Evolutionary conservation across 2,888 invertebrate genomes (phyloP).

Genomic region (Tetragnatha montana): DNA sequence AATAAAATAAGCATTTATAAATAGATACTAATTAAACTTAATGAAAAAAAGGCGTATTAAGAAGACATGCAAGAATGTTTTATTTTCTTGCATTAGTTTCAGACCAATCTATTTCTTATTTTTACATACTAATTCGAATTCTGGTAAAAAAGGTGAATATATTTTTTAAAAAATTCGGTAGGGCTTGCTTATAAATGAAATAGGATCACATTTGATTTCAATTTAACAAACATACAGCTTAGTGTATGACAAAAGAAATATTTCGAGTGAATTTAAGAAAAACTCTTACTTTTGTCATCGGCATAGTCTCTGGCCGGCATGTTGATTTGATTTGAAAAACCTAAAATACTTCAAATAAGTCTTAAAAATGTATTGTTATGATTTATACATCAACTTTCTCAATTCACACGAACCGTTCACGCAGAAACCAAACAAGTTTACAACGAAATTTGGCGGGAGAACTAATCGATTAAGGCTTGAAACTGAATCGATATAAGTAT

Average conservation of each 20-base stretch:
- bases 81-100: no score
- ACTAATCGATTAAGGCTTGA: no score
- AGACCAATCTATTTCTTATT: no score
- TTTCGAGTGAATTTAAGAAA: background rate
- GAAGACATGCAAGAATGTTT: background rate
- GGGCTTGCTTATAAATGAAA: background rate
- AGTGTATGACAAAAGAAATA: background rate
- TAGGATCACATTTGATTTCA: background rate
- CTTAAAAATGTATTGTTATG: background rate
- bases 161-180: background rate
- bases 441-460: no score
- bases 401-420: no score
- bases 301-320: constrained; percentile 71
- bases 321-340: background rate
- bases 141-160: background rate
- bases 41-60: background rate
- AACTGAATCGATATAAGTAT: no score
- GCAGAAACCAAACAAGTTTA: no score
- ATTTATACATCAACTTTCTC: no score
- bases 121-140: no score
- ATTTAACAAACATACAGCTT: background rate
- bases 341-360: no score
- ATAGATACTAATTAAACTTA: background rate
- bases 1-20: background rate
- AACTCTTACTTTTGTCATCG: constrained; percentile 71